Conservation (phyloP, 2,113 vertebrate species). For the Nestor notabilis region DNA sequence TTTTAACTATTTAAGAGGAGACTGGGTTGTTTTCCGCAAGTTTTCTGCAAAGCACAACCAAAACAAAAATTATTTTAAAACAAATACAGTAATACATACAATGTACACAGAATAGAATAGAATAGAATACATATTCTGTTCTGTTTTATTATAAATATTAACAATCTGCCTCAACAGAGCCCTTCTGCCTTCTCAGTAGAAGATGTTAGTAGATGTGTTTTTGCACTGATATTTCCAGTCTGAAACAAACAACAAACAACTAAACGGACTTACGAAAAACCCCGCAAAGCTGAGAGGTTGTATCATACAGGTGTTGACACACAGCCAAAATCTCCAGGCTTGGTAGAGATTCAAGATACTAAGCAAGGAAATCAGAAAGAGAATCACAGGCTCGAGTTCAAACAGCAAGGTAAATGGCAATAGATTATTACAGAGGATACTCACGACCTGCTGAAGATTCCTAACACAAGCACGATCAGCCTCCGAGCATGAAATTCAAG, state of each 20-base stretch:
- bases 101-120: neutral
- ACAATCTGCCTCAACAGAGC: neutral
- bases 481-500: neutral
- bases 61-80: neutral
- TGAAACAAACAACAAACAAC: neutral
- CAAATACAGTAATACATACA: neutral
- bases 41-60: neutral
- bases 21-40: fast-evolving
- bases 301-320: neutral
- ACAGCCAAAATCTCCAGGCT: neutral
- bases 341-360: neutral
- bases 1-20: neutral
- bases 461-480: neutral
- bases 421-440: neutral
- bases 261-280: neutral
- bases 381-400: neutral
- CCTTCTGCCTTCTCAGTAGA: neutral
- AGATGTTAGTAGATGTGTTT: neutral
- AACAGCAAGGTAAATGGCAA: neutral
- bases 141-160: neutral
- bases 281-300: neutral
- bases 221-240: neutral
- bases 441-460: fast-evolving
- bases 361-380: neutral
- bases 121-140: neutral